A percentile compares a stretch with the other conserved stretches of the same genome.
Conservation (phyloP, 2,888 invertebrate genomes). For the Drosophila mulleri region DNA sequence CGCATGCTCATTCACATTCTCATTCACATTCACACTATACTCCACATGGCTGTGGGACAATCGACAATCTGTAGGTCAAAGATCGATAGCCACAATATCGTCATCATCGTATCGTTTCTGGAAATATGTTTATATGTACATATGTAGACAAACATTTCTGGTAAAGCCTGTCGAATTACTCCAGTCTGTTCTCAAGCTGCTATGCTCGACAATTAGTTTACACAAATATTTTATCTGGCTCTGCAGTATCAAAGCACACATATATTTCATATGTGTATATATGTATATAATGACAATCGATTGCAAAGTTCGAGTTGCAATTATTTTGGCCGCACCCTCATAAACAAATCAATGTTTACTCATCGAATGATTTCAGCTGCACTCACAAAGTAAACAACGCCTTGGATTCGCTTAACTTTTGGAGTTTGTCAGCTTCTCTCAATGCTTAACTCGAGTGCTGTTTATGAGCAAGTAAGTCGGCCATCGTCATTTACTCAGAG, state of each 20-base stretch:
- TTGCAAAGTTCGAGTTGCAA: not conserved
- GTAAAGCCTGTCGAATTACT: not conserved
- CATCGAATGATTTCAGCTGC: not conserved
- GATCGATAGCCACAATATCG: not conserved
- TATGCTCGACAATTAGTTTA: not conserved
- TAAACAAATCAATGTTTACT: not conserved
- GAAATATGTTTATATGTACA: not conserved
- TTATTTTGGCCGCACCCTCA: not conserved
- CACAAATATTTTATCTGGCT: not conserved
- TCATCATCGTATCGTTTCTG: not conserved
- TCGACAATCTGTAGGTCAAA: not conserved
- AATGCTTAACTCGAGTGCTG: not conserved
- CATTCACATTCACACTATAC: too few relatives aligned
- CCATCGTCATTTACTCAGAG: too few relatives aligned
- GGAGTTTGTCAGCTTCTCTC: not conserved
- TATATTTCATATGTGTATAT: not conserved
- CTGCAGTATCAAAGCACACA: not conserved
- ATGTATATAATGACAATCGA: not conserved
- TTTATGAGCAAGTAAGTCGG: not conserved
- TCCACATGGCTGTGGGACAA: too few relatives aligned
- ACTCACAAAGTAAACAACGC: slow-evolving; percentile 1
- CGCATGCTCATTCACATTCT: not conserved
- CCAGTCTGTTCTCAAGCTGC: not conserved
- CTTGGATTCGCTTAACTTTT: too few relatives aligned
- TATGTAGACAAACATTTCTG: not conserved